These are phyloP conservation scores for Drosophila meridiana DNA, from an alignment of 2,888 invertebrate genomes.

Conservation along the genomic window DNA sequence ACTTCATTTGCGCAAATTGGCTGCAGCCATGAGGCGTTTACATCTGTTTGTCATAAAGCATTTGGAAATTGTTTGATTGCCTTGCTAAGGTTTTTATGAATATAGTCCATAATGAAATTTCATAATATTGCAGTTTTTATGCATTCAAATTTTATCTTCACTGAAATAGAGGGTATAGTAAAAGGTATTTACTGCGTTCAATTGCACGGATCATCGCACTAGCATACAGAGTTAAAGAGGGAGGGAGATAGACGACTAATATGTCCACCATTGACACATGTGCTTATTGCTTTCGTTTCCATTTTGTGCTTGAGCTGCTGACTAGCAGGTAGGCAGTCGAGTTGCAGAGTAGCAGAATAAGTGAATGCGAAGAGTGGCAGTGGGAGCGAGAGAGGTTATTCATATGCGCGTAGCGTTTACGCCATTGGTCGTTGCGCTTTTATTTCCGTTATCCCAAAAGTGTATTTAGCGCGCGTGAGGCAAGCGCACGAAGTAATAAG, in stretches of 20 bases:
- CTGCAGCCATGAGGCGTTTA: background rate
- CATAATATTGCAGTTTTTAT: background rate
- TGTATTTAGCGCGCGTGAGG: background rate
- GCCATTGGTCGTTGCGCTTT: background rate
- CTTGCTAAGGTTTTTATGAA: constrained; percentile 1
- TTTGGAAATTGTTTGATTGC: background rate
- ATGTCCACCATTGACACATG: background rate
- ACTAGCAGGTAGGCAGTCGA: background rate
- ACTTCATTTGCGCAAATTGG: constrained; percentile 34
- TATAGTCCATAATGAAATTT: background rate
- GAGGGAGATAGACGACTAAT: background rate
- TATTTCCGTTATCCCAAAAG: constrained; percentile 1
- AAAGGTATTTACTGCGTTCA: too few relatives aligned
- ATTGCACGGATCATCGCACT: too few relatives aligned
- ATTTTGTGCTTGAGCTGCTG: background rate
- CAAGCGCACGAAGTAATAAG: background rate
- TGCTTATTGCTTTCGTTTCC: background rate
- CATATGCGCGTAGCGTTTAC: background rate
- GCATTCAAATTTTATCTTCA: background rate
- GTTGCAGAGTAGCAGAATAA: background rate
- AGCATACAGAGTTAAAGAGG: background rate
- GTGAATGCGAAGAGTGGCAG: background rate
- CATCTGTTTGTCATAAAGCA: constrained; percentile 4
- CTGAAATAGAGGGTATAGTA: background rate
- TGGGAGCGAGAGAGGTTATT: background rate